Percentiles rank a stretch among this genome's conserved stretches.
These are phyloP conservation scores for Lumbricus terrestris DNA, from an alignment of 2,888 invertebrate species.

Conservation along the genomic window DNA sequence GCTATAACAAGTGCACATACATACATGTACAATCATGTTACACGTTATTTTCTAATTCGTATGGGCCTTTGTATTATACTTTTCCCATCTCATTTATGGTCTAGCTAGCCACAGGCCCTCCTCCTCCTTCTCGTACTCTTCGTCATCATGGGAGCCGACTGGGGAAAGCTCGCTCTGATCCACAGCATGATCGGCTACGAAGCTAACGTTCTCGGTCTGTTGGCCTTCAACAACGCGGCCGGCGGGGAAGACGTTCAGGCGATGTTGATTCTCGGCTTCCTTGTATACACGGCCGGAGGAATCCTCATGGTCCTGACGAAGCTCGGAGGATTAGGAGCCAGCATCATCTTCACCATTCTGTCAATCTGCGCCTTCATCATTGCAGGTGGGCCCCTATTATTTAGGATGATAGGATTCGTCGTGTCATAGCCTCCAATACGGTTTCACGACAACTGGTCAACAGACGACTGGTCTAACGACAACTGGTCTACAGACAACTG, in stretches of 20 bases:
- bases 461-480: too few species aligned
- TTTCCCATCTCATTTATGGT: neutral
- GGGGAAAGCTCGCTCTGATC: slow-evolving; percentile 12
- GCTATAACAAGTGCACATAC: too few species aligned
- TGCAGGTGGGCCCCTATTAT: neutral
- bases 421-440: too few species aligned
- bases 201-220: neutral
- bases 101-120: neutral
- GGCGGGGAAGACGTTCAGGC: neutral
- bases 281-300: neutral
- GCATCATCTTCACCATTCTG: slow-evolving; percentile 8
- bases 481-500: too few species aligned
- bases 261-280: slow-evolving; percentile 12
- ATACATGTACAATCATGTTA: too few species aligned
- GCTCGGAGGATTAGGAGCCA: neutral
- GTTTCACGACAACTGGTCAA: too few species aligned
- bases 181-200: slow-evolving; percentile 8
- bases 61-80: neutral
- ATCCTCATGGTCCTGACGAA: slow-evolving; percentile 18
- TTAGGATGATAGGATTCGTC: too few species aligned
- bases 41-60: too few species aligned
- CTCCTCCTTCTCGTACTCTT: neutral
- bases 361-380: neutral
- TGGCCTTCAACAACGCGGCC: neutral
- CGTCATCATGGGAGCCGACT: neutral